Base-by-base conservation (phyloP, 2,888 invertebrate species). In the Caenorhabditis sp. region DNA sequence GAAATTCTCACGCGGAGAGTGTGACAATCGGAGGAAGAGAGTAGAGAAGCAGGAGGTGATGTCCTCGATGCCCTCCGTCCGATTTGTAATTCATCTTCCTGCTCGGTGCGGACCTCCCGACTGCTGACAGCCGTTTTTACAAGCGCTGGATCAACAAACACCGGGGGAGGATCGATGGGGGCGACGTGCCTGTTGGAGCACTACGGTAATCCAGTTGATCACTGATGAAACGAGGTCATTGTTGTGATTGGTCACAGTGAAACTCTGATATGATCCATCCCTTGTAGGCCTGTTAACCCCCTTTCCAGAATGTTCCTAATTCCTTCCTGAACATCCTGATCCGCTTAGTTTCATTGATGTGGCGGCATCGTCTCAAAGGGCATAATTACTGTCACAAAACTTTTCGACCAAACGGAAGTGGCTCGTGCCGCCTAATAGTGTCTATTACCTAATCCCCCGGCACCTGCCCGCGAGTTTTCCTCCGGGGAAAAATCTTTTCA, bases 121-220 rank as follows among this genome's bases (percentile, higher is more conserved):
- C 41, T 61, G 32, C 55, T 68, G 68, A 68, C 68, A 68, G 68
- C 68, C 68, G 68, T 68, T 68, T 68, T 68, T 68, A 68, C 68
- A 68, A 58, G 68, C 50, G 59, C 30, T 68, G 68, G 68, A 35
- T 68, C 58, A 59, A 68, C 66, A 66, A 66, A 66, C 66, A 66
- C 56, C 32, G 26, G 15, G 26, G 20, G 39, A 68, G 52, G 43
- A 55, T 55, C 45, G 53, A 68, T 68, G 66, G 50, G n/a, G n/a
- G n/a, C 50, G 66, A 68, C 55, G 65, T 56, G 37, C 41, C 66
- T 56, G 65, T 56, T 56, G 68, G 48, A 43, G 68, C 50, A 22
- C 43, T 59, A 68, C 68, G 24, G 66, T 68, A 68, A 24, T 20
- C 56, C 48, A 37, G 13, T 35, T 24, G 43, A 37, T 63, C 27